Conservation (phyloP, 1,140 invertebrate species). For the Globodera ellingtonae region DNA sequence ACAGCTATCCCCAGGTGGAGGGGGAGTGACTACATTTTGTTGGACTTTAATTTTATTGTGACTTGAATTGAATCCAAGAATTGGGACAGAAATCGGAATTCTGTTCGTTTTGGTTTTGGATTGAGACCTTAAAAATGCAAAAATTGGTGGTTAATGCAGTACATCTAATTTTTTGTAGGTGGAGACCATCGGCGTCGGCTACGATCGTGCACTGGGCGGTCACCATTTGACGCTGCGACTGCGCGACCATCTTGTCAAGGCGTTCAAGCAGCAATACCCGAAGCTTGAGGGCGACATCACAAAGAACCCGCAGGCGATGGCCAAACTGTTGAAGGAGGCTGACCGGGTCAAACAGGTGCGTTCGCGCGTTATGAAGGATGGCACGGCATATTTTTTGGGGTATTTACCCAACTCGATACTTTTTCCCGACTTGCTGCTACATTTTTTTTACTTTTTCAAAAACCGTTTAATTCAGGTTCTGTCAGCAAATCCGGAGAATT, state of each 20-base stretch:
- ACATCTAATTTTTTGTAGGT: constrained; percentile 65
- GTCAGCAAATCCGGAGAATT: constrained; percentile 58
- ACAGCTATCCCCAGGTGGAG: not conserved
- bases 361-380: not conserved
- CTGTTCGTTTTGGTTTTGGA: too few relatives aligned
- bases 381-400: not conserved
- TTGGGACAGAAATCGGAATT: too few relatives aligned
- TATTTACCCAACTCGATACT: too few relatives aligned
- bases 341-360: constrained; percentile 82
- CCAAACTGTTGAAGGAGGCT: constrained; percentile 94
- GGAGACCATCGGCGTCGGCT: constrained; percentile 86
- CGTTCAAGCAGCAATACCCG: constrained; percentile 81
- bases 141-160: too few relatives aligned
- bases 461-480: constrained; percentile 55
- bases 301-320: constrained; percentile 81
- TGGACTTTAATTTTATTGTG: too few relatives aligned
- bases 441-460: too few relatives aligned
- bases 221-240: constrained; percentile 87
- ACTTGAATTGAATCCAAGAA: too few relatives aligned
- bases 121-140: too few relatives aligned
- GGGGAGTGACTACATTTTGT: too few relatives aligned
- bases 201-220: constrained; percentile 85
- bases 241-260: constrained; percentile 81
- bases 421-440: too few relatives aligned
- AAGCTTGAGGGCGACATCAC: constrained; percentile 51